Percentiles rank a stretch among this genome's conserved stretches.
Conservation (phyloP, 2,888 invertebrate species). For the Napeogenes sylphis region DNA sequence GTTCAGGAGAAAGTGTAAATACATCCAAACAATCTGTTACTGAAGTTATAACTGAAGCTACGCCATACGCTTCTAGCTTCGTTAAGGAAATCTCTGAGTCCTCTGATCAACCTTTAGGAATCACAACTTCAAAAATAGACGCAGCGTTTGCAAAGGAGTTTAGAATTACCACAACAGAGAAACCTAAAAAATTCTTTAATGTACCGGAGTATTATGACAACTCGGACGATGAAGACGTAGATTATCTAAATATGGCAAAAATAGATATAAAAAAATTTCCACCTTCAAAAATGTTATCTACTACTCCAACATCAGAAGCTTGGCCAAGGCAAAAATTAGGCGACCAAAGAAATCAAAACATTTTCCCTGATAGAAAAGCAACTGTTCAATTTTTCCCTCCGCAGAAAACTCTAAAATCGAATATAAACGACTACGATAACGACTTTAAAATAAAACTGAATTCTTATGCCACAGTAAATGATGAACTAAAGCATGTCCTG, state of each 20-base stretch:
- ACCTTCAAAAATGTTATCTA: slow-evolving; percentile 24
- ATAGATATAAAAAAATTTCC: slow-evolving; percentile 60
- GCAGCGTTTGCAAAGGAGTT: slow-evolving; percentile 12
- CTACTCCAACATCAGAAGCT: slow-evolving; percentile 11
- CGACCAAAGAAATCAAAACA: slow-evolving; percentile 33
- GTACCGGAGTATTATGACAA: slow-evolving; percentile 56
- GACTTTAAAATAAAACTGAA: slow-evolving; percentile 49
- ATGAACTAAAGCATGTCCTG: slow-evolving; percentile 33
- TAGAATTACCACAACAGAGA: slow-evolving; percentile 31
- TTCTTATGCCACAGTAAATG: slow-evolving; percentile 37
- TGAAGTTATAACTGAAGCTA: slow-evolving; percentile 16
- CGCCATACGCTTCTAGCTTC: slow-evolving; percentile 15
- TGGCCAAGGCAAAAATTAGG: slow-evolving; percentile 10
- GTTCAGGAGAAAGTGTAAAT: slow-evolving; percentile 43
- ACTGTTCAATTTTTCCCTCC: slow-evolving; percentile 70
- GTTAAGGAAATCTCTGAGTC: neutral
- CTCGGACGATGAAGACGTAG: slow-evolving; percentile 54
- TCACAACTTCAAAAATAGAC: slow-evolving; percentile 15
- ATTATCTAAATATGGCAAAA: slow-evolving; percentile 55
- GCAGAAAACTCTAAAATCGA: slow-evolving; percentile 41
- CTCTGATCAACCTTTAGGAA: slow-evolving; percentile 9
- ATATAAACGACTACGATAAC: slow-evolving; percentile 44
- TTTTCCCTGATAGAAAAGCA: slow-evolving; percentile 47
- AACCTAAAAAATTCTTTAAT: slow-evolving; percentile 45
- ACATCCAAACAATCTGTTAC: slow-evolving; percentile 28